Percentiles rank a stretch among this genome's conserved stretches.
Evolutionary conservation across 1,140 invertebrate genomes (phyloP).

Genomic region (Battus philenor): DNA sequence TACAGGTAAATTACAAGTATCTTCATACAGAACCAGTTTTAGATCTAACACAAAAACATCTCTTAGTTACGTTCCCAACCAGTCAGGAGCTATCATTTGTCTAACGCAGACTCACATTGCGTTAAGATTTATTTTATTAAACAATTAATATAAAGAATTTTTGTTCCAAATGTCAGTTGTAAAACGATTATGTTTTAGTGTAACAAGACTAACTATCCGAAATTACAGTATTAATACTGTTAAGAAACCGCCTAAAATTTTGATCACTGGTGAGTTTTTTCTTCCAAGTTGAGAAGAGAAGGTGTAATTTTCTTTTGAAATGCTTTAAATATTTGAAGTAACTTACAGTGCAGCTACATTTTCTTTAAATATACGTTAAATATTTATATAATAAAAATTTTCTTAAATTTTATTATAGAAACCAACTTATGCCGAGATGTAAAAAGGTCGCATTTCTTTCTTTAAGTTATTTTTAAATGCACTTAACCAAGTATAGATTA

Average conservation of each 20-base stretch:
- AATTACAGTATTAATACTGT: conserved; percentile 29
- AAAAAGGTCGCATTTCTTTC: too few species aligned
- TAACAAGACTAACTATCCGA: conserved; percentile 29
- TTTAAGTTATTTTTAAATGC: too few species aligned
- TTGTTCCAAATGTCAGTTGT: conserved; percentile 31
- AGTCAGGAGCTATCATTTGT: conserved; percentile 31
- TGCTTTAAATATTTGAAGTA: too few species aligned
- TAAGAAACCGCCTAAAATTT: conserved; percentile 66
- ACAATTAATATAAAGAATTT: not conserved
- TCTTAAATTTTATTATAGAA: not conserved
- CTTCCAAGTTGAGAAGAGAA: not conserved
- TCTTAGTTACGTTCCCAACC: conserved; percentile 14
- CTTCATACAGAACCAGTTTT: conserved; percentile 32
- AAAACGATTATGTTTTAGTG: conserved; percentile 31
- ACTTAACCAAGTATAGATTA: too few species aligned
- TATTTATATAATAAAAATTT: not conserved
- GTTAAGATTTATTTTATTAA: conserved; percentile 10
- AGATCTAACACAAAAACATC: conserved; percentile 24
- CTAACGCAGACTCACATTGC: conserved; percentile 34
- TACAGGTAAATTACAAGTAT: too few species aligned
- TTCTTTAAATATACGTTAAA: not conserved
- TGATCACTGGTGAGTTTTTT: conserved; percentile 70
- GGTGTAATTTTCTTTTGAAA: too few species aligned
- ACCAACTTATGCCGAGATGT: too few species aligned
- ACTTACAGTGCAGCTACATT: not conserved